Percentiles rank a stretch among this genome's conserved stretches.
Evolutionary conservation across 2,797 vertebrate species (phyloP).

Genomic region (Gouania willdenowi): DNA sequence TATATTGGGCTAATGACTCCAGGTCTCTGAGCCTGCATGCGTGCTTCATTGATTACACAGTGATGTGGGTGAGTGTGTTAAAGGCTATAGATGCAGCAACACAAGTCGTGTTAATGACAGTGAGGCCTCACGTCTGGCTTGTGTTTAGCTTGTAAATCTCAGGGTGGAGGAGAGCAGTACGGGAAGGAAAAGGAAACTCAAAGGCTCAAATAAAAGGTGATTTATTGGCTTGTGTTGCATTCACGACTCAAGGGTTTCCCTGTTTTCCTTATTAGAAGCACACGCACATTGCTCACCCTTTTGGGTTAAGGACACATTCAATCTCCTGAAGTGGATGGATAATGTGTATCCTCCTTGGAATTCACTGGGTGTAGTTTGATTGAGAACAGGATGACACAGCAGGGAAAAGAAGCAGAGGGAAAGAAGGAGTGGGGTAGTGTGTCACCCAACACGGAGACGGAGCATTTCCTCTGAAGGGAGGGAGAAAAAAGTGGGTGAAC

Average conservation of each 20-base stretch:
- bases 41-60: not conserved
- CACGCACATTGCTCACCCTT: not conserved
- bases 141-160: conserved; percentile 12
- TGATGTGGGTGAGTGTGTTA: not conserved
- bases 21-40: conserved; percentile 2
- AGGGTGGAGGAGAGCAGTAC: not conserved
- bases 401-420: too few species aligned
- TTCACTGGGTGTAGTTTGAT: too few species aligned
- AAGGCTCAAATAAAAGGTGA: conserved; percentile 9
- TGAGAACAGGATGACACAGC: not conserved
- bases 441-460: conserved; percentile 64
- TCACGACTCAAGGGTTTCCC: conserved; percentile 17
- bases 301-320: conserved; percentile 9
- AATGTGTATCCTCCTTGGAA: too few species aligned
- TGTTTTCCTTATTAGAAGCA: not conserved
- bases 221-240: conserved; percentile 4
- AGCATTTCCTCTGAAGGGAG: conserved; percentile 54
- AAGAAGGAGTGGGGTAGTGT: conserved; percentile 29
- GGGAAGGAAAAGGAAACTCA: conserved; percentile 13
- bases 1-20: conserved; percentile 30
- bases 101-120: conserved; percentile 5
- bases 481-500: conserved; percentile 36
- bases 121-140: conserved; percentile 2
- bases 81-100: not conserved
- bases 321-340: conserved; percentile 6